Evolutionary conservation across 2,797 vertebrate genomes (phyloP).

Genomic region (Netta rufina): DNA sequence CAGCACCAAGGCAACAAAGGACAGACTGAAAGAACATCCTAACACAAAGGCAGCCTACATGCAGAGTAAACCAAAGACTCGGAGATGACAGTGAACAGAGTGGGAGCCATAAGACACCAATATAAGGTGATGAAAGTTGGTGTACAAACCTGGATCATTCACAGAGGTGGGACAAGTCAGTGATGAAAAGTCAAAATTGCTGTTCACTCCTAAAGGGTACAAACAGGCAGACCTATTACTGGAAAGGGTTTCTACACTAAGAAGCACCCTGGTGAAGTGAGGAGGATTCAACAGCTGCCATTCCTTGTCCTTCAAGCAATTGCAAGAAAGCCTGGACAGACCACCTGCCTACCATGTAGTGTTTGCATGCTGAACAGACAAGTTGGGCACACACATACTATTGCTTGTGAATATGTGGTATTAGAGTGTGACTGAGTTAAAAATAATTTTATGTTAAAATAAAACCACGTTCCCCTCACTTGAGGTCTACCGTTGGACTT

Average conservation of each 20-base stretch:
- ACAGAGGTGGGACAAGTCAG: background rate
- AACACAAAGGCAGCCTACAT: background rate
- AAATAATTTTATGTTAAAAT: background rate
- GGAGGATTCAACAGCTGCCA: background rate
- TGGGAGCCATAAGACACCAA: background rate
- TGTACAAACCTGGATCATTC: background rate
- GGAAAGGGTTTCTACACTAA: background rate
- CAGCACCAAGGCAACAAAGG: background rate
- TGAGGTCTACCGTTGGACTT: background rate
- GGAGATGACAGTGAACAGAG: background rate
- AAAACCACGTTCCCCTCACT: background rate
- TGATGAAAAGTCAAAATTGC: background rate
- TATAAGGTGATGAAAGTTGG: background rate
- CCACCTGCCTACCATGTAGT: background rate
- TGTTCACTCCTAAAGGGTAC: background rate
- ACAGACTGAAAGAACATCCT: background rate
- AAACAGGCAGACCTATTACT: background rate
- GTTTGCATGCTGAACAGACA: background rate
- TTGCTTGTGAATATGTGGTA: background rate
- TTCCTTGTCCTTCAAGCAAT: background rate
- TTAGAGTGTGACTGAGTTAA: background rate
- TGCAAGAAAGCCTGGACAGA: background rate
- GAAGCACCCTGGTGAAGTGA: background rate
- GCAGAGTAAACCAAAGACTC: background rate
- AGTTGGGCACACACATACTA: rapidly evolving